Conservation (phyloP, 2,888 invertebrate genomes). For the Coleophora deauratella region DNA sequence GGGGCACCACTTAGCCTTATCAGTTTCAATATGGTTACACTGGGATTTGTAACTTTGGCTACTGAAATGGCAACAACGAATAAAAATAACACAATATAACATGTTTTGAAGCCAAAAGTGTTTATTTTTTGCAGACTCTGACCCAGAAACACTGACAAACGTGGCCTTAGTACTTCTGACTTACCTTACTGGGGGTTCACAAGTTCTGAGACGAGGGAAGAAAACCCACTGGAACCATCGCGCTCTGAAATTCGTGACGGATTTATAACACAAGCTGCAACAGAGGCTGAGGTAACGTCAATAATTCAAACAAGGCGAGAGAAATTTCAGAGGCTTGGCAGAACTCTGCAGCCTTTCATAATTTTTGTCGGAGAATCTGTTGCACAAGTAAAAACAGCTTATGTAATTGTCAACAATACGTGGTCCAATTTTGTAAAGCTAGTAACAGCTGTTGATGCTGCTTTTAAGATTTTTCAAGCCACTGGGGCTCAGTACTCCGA, state of each 20-base stretch:
- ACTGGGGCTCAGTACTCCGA: slow-evolving; percentile 1
- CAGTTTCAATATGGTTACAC: too few species aligned
- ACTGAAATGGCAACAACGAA: too few species aligned
- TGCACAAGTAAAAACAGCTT: not conserved
- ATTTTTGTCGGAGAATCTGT: not conserved
- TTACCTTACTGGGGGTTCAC: too few species aligned
- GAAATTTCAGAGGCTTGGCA: not conserved
- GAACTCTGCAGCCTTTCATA: not conserved
- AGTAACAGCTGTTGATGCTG: slow-evolving; percentile 1
- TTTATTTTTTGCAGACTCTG: too few species aligned
- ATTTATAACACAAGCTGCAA: not conserved
- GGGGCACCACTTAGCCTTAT: too few species aligned
- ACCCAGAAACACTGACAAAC: too few species aligned
- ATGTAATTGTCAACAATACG: not conserved
- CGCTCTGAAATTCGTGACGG: slow-evolving; percentile 1
- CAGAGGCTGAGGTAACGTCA: not conserved
- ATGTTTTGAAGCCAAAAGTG: too few species aligned
- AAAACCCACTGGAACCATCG: not conserved
- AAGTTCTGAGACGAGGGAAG: too few species aligned
- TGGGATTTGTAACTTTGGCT: too few species aligned
- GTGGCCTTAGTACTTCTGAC: too few species aligned
- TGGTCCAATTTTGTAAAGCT: not conserved
- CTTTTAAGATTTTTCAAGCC: not conserved
- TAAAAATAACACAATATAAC: too few species aligned
- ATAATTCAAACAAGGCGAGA: not conserved